Conservation (phyloP, 2,797 vertebrate genomes). For the Pangasius macronema region DNA sequence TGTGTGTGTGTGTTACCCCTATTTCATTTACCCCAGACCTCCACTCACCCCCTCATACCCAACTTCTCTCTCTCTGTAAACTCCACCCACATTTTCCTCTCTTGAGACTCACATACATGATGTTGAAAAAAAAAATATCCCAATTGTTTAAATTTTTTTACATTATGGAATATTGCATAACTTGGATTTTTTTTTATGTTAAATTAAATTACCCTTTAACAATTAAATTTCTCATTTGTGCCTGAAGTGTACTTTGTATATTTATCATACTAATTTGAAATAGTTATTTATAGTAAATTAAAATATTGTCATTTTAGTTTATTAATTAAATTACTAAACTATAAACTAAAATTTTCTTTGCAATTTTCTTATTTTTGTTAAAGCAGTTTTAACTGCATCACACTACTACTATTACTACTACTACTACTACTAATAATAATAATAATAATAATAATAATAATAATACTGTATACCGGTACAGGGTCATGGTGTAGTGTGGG, state of each 20-base stretch:
- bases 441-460: constrained; percentile 3
- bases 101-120: background rate
- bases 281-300: background rate
- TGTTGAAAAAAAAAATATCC: background rate
- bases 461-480: background rate
- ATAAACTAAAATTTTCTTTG: background rate
- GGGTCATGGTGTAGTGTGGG: background rate
- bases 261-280: background rate
- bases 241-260: background rate
- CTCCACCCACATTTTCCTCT: background rate
- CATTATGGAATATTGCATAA: background rate
- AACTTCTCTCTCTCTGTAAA: background rate
- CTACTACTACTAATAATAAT: background rate
- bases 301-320: background rate
- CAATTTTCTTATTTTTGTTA: background rate
- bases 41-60: background rate
- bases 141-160: background rate
- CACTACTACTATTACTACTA: background rate
- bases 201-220: background rate
- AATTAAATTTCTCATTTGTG: background rate
- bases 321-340: background rate
- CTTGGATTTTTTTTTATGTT: background rate
- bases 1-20: background rate
- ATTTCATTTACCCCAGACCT: background rate
- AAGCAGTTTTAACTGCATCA: background rate